Base-by-base conservation (phyloP, 2,113 vertebrate genomes). In the Todiramphus saurophagus region DNA sequence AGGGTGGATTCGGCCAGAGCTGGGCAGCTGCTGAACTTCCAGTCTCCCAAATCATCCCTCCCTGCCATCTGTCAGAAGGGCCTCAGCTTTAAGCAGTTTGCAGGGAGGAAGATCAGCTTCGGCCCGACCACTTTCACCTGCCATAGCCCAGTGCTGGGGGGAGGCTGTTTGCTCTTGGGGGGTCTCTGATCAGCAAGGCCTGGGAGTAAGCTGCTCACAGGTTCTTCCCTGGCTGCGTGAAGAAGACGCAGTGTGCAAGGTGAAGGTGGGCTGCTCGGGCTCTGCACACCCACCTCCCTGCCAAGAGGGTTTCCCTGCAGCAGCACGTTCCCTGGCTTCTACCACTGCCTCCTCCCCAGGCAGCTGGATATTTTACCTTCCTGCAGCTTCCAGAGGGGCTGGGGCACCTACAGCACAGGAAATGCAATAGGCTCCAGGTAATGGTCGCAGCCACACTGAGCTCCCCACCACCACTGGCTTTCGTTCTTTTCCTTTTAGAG, bases 71-170 rank as follows among this genome's bases (percentile, higher is more conserved):
- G 24, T 3, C 25, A 11, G 31, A 8, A 30, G 21, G 31, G 14
- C 12, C 2, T 4, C 7, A 35, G 78, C 5, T 63, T 35, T 11
- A 5, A 48, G 43, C 31, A 13, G 20, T 88, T 25, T 7, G 7
- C 64, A 87, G 46, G 51, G 41, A 24, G 41, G 31, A 58, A 72
- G 35, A 24, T 20, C 51, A 62, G 55, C 35, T 51, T 31, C 44
- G 13, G 27, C 30, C 48, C 48, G 12, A 6, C 11, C 6, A 2
- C 30, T n/a, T n/a, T 16, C 56, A 5, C 0, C 9, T 84, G 56
- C 50, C 50, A 14, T 55, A 58, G 76, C 44, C 46, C 73, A 50
- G 1, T 0, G 0, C 24, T 37, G 53, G 11, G 41, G 41, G 33
- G 28, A 59, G 11, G 43, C 2, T 1, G 7, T 17, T 56, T 43